A percentile compares a stretch with the other conserved stretches of the same genome.
These are phyloP conservation scores for Archilochus colubris DNA, from an alignment of 2,113 vertebrate genomes.

Conservation along the genomic window DNA sequence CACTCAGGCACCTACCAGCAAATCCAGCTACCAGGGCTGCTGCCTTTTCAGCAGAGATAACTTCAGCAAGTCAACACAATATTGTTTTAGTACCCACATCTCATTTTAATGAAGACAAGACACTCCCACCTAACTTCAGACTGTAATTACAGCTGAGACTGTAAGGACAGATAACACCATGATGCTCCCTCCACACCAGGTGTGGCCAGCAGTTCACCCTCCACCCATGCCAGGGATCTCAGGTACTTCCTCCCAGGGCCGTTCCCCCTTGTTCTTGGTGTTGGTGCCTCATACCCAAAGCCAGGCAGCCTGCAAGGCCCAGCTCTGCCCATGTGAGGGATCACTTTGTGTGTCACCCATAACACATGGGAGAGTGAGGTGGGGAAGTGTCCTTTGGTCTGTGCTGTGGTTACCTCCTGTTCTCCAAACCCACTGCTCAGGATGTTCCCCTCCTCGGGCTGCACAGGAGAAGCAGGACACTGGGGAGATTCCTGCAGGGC, in stretches of 20 bases:
- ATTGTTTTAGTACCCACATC: neutral
- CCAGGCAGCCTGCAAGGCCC: neutral
- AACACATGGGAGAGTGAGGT: accelerated
- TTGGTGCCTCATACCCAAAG: neutral
- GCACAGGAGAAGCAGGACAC: neutral
- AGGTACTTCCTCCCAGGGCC: neutral
- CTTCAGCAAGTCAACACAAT: accelerated
- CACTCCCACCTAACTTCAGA: neutral
- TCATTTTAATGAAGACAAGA: conserved; percentile 31
- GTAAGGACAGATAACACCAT: neutral
- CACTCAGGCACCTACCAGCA: neutral
- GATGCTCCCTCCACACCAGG: neutral
- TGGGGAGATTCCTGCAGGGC: neutral
- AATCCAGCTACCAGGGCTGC: neutral
- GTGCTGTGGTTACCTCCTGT: neutral
- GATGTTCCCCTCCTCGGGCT: neutral
- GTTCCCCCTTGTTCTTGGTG: accelerated
- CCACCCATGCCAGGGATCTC: neutral
- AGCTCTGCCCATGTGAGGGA: neutral
- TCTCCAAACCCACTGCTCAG: no score
- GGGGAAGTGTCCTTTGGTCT: accelerated
- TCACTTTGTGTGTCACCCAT: accelerated
- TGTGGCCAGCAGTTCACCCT: neutral
- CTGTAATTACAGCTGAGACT: neutral
- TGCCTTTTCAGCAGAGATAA: neutral